Evolutionary conservation across 2,888 invertebrate species (phyloP), one percentile per base, ranked within the genome.

Genomic region (Tuberolachnus salignus): DNA sequence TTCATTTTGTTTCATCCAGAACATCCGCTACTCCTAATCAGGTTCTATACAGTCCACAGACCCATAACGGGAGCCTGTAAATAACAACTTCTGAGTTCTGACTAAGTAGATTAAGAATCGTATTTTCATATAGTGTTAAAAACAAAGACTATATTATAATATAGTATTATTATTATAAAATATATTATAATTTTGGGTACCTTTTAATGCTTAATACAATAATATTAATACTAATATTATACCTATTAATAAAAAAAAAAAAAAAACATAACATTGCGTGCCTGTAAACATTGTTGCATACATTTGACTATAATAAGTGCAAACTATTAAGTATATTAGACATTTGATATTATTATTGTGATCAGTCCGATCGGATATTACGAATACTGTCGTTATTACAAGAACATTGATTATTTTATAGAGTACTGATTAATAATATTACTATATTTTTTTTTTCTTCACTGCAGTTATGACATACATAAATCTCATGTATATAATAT

Each of bases 21-120:
- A 69, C 59, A 78, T 78, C 78, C 21, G 78, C 78, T 78, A 78
- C 78, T 69, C 78, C 49, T 78, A 75, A 78, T 78, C 78, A 69
- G 67, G 78, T 67, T 78, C 61, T 61, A 34, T 34, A 73, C 14
- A 61, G 63, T 61, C 78, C 69, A 78, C 67, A 78, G 59, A 67
- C 78, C 78, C 67, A 69, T 34, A n/a, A 59, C 57, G 67, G 67
- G 51, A 78, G 78, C 78, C 78, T 78, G 78, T 78, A 78, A 67
- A 78, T 75, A 75, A 75, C 46, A 78, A 78, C 78, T 59, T 78
- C 78, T 78, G 69, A 78, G 69, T 34, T 34, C 34, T 6, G 34
- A 34, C 34, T 34, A 6, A 34, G 34, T n/a, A n/a, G n/a, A n/a
- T n/a, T n/a, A n/a, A 34, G 59, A 59, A 78, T 59, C 46, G 75